phyloP scores from a whole-genome alignment of 2,888 invertebrate genomes.

The Malthinus seriepunctatus region DNA sequence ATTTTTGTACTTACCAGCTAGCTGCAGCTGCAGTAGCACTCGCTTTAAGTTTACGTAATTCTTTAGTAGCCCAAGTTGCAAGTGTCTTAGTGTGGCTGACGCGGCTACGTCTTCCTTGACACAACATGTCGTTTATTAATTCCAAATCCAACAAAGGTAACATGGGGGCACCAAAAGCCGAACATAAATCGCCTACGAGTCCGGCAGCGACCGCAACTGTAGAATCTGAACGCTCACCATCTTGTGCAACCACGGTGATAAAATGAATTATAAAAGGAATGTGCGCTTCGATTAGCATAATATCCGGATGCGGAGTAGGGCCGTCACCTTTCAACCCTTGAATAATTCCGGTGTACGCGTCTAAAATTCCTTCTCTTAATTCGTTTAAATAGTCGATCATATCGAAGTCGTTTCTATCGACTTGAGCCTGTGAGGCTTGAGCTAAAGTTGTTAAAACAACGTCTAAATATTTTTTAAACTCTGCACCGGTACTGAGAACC shows the following conservation, averaged over 20 bases:
- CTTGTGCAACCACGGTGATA: conserved; percentile 82
- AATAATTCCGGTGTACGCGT: conserved; percentile 97
- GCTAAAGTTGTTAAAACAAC: conserved; percentile 77
- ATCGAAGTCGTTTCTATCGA: conserved; percentile 90
- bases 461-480: conserved; percentile 92
- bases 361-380: conserved; percentile 91
- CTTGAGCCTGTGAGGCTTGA: conserved; percentile 91
- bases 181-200: conserved; percentile 91
- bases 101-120: conserved; percentile 85
- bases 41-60: conserved; percentile 85
- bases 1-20: conserved; percentile 60
- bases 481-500: conserved; percentile 90
- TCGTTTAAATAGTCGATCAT: conserved; percentile 96
- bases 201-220: conserved; percentile 88
- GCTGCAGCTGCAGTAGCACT: conserved; percentile 50
- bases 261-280: conserved; percentile 88
- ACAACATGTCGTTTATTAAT: conserved; percentile 79
- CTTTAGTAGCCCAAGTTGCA: conserved; percentile 94
- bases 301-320: conserved; percentile 66
- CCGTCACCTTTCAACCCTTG: conserved; percentile 87
- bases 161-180: conserved; percentile 85
- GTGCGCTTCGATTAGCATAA: conserved; percentile 81
- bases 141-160: conserved; percentile 83
- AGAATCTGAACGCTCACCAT: conserved; percentile 83
- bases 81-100: conserved; percentile 87